These are phyloP conservation scores for Iguana delicatissima DNA, from an alignment of 2,797 vertebrate species.

Conservation along the genomic window DNA sequence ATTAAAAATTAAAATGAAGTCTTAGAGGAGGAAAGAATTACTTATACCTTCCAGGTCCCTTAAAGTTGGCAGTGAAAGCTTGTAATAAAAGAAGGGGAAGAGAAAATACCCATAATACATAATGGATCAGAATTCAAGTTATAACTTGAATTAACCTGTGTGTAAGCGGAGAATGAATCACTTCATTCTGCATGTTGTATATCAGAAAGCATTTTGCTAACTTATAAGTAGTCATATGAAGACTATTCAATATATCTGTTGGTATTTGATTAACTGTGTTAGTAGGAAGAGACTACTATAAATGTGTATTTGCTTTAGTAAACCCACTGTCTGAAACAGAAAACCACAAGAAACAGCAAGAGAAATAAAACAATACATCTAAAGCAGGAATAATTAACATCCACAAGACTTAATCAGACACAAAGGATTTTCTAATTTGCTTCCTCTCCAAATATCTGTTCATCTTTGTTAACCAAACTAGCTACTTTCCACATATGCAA, in stretches of 20 bases:
- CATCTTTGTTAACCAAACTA: background rate
- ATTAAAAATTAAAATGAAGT: background rate
- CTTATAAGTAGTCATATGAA: background rate
- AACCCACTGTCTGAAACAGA: background rate
- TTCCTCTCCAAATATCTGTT: background rate
- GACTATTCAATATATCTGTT: background rate
- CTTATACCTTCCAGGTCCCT: slow-evolving; percentile 36
- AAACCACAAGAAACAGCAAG: background rate
- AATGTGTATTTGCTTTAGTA: background rate
- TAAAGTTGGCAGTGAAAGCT: slow-evolving; percentile 46
- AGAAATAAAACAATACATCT: background rate
- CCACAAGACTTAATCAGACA: too few relatives aligned
- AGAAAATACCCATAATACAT: slow-evolving; percentile 35
- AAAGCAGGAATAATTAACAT: background rate
- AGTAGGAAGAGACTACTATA: background rate
- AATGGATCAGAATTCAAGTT: background rate
- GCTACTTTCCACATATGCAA: background rate
- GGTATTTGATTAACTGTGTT: background rate
- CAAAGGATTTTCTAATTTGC: background rate
- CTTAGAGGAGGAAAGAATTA: slow-evolving; percentile 1
- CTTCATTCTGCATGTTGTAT: background rate
- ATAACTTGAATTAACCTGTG: background rate
- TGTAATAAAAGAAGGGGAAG: slow-evolving; percentile 45
- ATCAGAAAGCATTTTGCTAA: background rate
- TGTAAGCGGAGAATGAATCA: background rate